Evolutionary conservation across 1,140 invertebrate genomes (phyloP).

Genomic region (Drosophila insularis): DNA sequence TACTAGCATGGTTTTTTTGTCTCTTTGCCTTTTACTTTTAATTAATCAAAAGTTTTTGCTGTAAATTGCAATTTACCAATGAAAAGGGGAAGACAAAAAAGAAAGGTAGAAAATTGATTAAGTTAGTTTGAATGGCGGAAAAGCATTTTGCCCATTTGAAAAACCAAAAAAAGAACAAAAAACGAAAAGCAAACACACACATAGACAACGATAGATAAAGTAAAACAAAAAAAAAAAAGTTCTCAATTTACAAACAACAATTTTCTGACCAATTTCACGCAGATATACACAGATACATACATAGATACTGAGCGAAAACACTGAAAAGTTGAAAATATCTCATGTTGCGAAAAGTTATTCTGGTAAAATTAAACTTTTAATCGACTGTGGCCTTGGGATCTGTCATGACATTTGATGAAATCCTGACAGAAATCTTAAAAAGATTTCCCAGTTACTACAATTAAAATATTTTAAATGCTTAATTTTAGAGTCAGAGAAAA

Average conservation of each 20-base stretch:
- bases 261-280: conserved; percentile 51
- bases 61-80: conserved; percentile 54
- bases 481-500: too few relatives aligned
- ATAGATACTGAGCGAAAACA: conserved; percentile 4
- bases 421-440: not conserved
- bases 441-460: too few relatives aligned
- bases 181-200: not conserved
- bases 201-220: not conserved
- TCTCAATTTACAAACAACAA: conserved; percentile 29
- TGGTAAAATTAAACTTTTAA: not conserved
- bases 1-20: conserved; percentile 31
- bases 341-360: not conserved
- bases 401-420: not conserved
- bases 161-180: not conserved
- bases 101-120: conserved; percentile 56
- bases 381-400: not conserved
- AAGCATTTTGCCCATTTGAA: conserved; percentile 28
- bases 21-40: conserved; percentile 61
- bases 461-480: too few relatives aligned
- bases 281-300: not conserved
- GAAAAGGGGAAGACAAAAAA: not conserved
- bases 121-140: conserved; percentile 65
- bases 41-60: conserved; percentile 74
- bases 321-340: not conserved
- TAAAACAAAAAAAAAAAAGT: conserved; percentile 32